Evolutionary conservation across 2,888 invertebrate genomes (phyloP), one percentile per base, ranked within the genome.

Genomic region (Phyllotreta cruciferae): DNA sequence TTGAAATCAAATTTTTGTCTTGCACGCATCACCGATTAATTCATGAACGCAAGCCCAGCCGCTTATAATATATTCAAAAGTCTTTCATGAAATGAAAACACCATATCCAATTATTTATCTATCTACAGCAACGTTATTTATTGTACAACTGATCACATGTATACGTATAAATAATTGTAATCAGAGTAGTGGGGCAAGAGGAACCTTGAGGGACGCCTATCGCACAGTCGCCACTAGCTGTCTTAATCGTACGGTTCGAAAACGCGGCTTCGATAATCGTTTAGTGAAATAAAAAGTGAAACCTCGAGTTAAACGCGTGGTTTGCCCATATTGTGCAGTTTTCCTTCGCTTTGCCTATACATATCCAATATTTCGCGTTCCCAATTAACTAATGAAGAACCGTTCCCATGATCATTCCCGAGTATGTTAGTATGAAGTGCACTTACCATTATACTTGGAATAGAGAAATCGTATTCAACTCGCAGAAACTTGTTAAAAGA

Each of bases 401-500:
- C 66, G 78, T 80, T 73, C 81, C 75, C 78, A 82, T 82, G 83
- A 69, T 70, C 73, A 64, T 70, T 69, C 62, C 70, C 67, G 67
- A 70, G 71, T 70, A 70, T 74, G 75, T 75, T 76, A 85, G 86
- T 83, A 86, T 86, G 86, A 85, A 84, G 85, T 90, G 89, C 88
- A 88, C 88, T 84, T 93, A 93, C 87, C 90, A 88, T 83, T 92
- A 91, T 88, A 92, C 92, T 85, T 94, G 93, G 93, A 93, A 92
- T 84, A 90, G 91, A 84, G 93, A 93, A 85, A 93, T 94, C 83
- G 91, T 94, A 83, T 89, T 94, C 85, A 93, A 93, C 85, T 93
- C 93, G 82, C 93, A 94, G 82, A 94, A 94, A 85, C 86, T 94
- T 80, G 93, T 94, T 77, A 94, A 94, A 84, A 92, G 94, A 92